These are phyloP conservation scores for Scaptomyza montana DNA, from an alignment of 1,140 invertebrate genomes.

Conservation along the genomic window DNA sequence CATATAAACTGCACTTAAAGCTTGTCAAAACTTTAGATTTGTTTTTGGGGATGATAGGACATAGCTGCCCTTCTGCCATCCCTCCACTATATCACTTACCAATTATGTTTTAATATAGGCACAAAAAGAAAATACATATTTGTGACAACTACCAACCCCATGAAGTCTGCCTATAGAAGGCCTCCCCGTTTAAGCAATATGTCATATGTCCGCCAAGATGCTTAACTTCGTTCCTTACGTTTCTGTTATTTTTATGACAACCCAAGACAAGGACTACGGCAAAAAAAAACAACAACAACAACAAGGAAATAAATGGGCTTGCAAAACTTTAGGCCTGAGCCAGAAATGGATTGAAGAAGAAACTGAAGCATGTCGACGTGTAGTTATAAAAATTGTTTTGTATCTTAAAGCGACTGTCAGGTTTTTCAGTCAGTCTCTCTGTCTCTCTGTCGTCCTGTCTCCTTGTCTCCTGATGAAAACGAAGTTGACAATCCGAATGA, in stretches of 20 bases:
- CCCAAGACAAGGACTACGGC: conserved; percentile 33
- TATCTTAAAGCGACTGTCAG: conserved; percentile 79
- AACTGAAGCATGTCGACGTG: conserved; percentile 59
- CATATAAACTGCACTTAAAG: not conserved
- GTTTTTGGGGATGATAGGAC: not conserved
- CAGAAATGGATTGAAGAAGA: conserved; percentile 7
- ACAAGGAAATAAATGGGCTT: conserved; percentile 71
- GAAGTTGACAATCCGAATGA: conserved; percentile 80
- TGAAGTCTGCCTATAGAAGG: conserved; percentile 15
- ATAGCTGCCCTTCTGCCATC: not conserved
- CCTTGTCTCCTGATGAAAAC: conserved; percentile 75
- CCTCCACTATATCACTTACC: conserved; percentile 41
- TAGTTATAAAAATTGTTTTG: conserved; percentile 70
- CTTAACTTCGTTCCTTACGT: conserved; percentile 63
- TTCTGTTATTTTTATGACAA: conserved; percentile 40
- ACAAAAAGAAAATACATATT: conserved; percentile 4
- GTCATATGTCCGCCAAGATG: conserved; percentile 77
- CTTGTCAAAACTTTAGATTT: conserved; percentile 2
- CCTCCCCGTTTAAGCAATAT: conserved; percentile 72
- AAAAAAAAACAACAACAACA: conserved; percentile 22
- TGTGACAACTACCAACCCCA: conserved; percentile 31
- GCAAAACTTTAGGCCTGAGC: conserved; percentile 46
- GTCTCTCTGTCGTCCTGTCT: conserved; percentile 15
- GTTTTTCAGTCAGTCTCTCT: conserved; percentile 39
- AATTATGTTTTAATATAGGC: conserved; percentile 50